Evolutionary conservation across 2,797 vertebrate species (phyloP).

Genomic region (Chaunax sp.): DNA sequence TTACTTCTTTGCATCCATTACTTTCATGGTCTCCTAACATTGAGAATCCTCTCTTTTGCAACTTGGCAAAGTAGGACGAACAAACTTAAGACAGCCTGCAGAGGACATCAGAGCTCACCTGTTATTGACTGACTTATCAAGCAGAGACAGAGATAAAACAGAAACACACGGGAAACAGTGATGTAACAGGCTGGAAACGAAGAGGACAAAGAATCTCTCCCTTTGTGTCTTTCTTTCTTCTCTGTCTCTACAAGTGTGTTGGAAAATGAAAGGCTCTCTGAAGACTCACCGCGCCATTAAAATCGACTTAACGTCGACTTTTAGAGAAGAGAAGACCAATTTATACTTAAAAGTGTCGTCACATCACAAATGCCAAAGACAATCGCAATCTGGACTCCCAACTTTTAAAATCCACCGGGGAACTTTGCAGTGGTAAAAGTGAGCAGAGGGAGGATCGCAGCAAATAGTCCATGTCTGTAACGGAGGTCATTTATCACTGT

Average conservation of each 20-base stretch:
- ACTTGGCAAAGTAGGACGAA: neutral
- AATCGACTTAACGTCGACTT: conserved; percentile 32
- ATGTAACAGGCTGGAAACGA: conserved; percentile 61
- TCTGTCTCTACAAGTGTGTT: neutral
- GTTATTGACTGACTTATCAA: conserved; percentile 5
- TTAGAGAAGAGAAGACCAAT: conserved; percentile 17
- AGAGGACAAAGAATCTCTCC: conserved; percentile 23
- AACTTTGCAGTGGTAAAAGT: too few species aligned
- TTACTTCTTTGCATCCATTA: too few species aligned
- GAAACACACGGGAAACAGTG: conserved; percentile 25
- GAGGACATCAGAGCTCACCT: conserved; percentile 16
- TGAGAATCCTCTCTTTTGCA: neutral
- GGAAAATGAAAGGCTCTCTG: conserved; percentile 16
- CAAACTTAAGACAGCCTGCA: neutral
- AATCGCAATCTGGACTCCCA: neutral
- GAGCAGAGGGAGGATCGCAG: too few species aligned
- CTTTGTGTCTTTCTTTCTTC: neutral
- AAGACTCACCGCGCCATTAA: conserved; percentile 17
- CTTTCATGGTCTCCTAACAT: neutral
- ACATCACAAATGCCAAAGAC: conserved; percentile 22
- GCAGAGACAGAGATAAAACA: conserved; percentile 4
- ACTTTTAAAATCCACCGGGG: neutral
- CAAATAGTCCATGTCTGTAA: too few species aligned
- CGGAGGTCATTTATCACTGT: too few species aligned
- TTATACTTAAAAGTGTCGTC: conserved; percentile 20